Conservation (phyloP, 1,140 invertebrate genomes). For the Drosophila paulistorum region DNA sequence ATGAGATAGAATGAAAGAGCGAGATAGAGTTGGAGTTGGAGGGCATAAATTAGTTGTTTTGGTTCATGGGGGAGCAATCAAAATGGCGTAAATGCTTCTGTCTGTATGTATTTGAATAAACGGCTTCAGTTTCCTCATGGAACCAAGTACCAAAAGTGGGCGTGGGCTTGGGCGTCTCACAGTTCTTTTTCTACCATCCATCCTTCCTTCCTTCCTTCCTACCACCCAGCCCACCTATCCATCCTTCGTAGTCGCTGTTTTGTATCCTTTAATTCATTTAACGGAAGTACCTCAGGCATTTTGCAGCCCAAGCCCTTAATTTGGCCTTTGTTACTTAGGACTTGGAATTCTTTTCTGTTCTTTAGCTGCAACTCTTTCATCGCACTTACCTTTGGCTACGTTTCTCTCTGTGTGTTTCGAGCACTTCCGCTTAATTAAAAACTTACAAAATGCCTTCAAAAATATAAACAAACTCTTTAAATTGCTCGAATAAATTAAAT, state of each 20-base stretch:
- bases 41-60: conserved; percentile 70
- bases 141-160: neutral
- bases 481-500: conserved; percentile 56
- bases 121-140: conserved; percentile 5
- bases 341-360: conserved; percentile 24
- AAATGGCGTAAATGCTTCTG: conserved; percentile 6
- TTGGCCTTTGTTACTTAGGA: conserved; percentile 47
- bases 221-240: conserved; percentile 3
- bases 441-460: conserved; percentile 9
- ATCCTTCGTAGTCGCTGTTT: neutral
- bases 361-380: conserved; percentile 52
- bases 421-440: conserved; percentile 60
- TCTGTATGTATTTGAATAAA: conserved; percentile 16
- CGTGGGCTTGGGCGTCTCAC: neutral
- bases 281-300: conserved; percentile 40
- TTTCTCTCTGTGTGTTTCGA: conserved; percentile 9
- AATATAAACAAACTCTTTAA: conserved; percentile 22
- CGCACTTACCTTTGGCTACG: conserved; percentile 33
- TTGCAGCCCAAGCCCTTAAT: conserved; percentile 49
- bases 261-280: conserved; percentile 56
- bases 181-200: neutral
- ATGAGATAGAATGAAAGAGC: neutral
- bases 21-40: neutral
- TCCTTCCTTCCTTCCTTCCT: conserved; percentile 6
- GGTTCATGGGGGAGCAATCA: conserved; percentile 8